A percentile compares a stretch with the other conserved stretches of the same genome.
phyloP scores from a whole-genome alignment of 2,797 vertebrate species.

The Ispidina lecontei region DNA sequence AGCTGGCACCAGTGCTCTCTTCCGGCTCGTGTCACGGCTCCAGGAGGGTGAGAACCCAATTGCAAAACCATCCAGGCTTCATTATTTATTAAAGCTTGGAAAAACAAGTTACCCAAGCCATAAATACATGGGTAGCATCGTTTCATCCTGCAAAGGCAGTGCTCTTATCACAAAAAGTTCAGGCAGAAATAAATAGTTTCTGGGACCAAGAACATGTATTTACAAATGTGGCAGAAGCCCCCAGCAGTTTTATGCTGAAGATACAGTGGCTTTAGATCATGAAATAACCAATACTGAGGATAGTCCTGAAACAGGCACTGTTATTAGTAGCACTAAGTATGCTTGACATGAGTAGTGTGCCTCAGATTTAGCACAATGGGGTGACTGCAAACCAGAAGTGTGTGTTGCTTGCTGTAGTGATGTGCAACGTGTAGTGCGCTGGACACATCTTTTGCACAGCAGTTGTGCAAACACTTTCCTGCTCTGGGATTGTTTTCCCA shows the following conservation, averaged over 20 bases:
- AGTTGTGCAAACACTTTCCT: background rate
- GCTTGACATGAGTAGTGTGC: background rate
- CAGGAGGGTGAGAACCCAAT: background rate
- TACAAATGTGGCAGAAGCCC: slow-evolving; percentile 35
- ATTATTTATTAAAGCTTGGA: slow-evolving; percentile 56
- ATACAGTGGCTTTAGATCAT: background rate
- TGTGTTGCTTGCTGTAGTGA: background rate
- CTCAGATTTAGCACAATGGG: background rate
- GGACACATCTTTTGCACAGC: background rate
- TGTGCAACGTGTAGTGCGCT: fast-evolving
- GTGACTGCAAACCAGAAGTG: background rate
- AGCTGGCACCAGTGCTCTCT: background rate
- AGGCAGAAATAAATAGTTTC: slow-evolving; percentile 51
- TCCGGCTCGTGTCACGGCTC: background rate
- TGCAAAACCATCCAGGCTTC: background rate
- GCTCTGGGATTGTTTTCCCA: background rate
- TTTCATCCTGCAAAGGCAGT: slow-evolving; percentile 20
- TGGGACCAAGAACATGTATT: slow-evolving; percentile 31
- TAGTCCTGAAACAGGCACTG: background rate
- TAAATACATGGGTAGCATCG: background rate
- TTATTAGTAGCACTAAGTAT: background rate
- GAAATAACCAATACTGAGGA: background rate
- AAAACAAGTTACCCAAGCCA: background rate
- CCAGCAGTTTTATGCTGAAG: slow-evolving; percentile 26
- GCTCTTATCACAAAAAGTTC: slow-evolving; percentile 23